phyloP scores from a whole-genome alignment of 1,140 invertebrate species.

The Drosophila sp. region DNA sequence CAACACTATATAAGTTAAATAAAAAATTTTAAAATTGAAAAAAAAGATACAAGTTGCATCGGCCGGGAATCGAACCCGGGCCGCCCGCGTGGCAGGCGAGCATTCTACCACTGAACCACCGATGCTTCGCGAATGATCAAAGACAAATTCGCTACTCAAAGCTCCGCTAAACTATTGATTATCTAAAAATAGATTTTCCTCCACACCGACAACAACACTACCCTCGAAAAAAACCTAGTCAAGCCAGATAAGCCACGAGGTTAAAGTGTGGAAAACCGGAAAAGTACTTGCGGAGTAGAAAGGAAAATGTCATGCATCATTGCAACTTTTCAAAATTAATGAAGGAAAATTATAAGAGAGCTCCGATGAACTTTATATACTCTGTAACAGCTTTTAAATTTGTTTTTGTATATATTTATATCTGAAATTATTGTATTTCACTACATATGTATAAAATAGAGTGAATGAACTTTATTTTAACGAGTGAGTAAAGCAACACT shows the following conservation, averaged over 20 bases:
- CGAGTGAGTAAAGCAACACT: too few relatives aligned
- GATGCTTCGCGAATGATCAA: conserved; percentile 81
- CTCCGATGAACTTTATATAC: too few relatives aligned
- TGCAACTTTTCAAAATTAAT: background rate
- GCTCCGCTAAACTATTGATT: background rate
- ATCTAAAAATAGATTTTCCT: background rate
- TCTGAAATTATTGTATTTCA: too few relatives aligned
- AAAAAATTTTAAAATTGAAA: conserved; percentile 5
- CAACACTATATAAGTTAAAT: too few relatives aligned
- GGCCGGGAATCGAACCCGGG: conserved; percentile 93
- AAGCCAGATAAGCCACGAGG: background rate
- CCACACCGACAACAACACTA: background rate
- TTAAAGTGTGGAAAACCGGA: background rate
- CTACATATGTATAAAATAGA: too few relatives aligned
- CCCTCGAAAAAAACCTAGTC: background rate
- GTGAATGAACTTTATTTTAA: too few relatives aligned
- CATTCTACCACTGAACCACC: conserved; percentile 88
- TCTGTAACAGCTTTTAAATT: background rate
- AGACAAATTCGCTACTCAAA: background rate
- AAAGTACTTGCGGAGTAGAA: background rate
- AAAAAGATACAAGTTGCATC: conserved; percentile 84
- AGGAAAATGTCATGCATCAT: background rate
- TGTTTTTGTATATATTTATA: too few relatives aligned
- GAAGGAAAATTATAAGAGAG: background rate
- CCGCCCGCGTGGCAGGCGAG: conserved; percentile 93